These are phyloP conservation scores for Drosophila littoralis DNA, from an alignment of 1,140 invertebrate genomes.

Conservation along the genomic window DNA sequence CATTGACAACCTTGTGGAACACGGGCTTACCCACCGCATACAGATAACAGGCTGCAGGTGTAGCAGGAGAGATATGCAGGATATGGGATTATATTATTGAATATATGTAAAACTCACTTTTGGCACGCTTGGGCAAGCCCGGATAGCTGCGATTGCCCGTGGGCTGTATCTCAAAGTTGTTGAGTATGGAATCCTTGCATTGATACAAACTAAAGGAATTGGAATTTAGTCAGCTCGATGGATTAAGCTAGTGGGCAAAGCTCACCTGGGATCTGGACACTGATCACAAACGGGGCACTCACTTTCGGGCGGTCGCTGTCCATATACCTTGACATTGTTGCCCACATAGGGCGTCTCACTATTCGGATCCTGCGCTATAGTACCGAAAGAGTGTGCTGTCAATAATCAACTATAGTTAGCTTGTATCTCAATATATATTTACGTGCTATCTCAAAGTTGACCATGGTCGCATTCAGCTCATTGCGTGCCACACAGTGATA, in stretches of 20 bases:
- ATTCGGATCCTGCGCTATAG: slow-evolving; percentile 78
- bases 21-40: slow-evolving; percentile 97
- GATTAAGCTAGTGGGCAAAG: not conserved
- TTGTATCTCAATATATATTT: slow-evolving; percentile 63
- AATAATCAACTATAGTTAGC: not conserved
- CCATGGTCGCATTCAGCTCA: slow-evolving; percentile 90
- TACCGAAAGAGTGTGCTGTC: not conserved
- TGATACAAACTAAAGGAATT: slow-evolving; percentile 83
- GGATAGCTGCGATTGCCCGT: slow-evolving; percentile 86
- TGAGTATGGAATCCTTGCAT: slow-evolving; percentile 87
- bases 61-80: too few relatives aligned
- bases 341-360: slow-evolving; percentile 81
- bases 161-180: slow-evolving; percentile 86
- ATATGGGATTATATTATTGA: not conserved
- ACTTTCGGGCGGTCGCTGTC: slow-evolving; percentile 86
- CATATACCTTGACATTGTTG: slow-evolving; percentile 85
- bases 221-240: not conserved
- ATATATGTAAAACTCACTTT: slow-evolving; percentile 84
- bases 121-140: slow-evolving; percentile 86
- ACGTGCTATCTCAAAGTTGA: slow-evolving; percentile 91
- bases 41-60: slow-evolving; percentile 90
- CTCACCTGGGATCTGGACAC: slow-evolving; percentile 85
- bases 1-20: slow-evolving; percentile 91
- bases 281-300: slow-evolving; percentile 86
- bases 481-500: slow-evolving; percentile 95